phyloP scores from a whole-genome alignment of 2,113 vertebrate species.

The Psilopogon haemacephalus region DNA sequence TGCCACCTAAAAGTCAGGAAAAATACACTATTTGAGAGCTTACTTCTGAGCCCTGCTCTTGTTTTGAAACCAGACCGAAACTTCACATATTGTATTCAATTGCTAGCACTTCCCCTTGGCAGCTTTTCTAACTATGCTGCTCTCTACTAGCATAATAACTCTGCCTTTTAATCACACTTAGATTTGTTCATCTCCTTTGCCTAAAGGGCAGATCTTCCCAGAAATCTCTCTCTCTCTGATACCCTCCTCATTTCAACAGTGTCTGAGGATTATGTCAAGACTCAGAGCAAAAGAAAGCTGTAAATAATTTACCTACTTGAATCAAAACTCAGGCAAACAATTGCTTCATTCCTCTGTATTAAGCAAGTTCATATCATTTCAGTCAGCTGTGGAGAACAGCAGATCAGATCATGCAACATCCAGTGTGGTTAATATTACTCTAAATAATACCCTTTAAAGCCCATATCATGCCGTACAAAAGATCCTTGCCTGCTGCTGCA shows the following conservation, averaged over 20 bases:
- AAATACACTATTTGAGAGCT: background rate
- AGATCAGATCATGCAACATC: background rate
- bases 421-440: background rate
- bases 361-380: background rate
- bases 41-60: background rate
- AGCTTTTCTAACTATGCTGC: background rate
- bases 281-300: conserved; percentile 41
- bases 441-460: background rate
- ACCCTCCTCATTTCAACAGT: fast-evolving
- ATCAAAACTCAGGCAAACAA: background rate
- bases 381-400: background rate
- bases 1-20: background rate
- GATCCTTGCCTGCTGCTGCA: conserved; percentile 7
- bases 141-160: background rate
- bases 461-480: background rate
- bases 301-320: conserved; percentile 34
- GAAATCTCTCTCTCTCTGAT: background rate
- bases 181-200: conserved; percentile 5
- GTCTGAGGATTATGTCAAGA: background rate
- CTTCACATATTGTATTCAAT: background rate
- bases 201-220: conserved; percentile 6
- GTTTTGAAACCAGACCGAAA: background rate
- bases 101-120: background rate
- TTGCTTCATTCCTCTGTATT: background rate
- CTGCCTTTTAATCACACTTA: background rate